Conservation (phyloP, 2,113 vertebrate species). For the Serinus canaria region DNA sequence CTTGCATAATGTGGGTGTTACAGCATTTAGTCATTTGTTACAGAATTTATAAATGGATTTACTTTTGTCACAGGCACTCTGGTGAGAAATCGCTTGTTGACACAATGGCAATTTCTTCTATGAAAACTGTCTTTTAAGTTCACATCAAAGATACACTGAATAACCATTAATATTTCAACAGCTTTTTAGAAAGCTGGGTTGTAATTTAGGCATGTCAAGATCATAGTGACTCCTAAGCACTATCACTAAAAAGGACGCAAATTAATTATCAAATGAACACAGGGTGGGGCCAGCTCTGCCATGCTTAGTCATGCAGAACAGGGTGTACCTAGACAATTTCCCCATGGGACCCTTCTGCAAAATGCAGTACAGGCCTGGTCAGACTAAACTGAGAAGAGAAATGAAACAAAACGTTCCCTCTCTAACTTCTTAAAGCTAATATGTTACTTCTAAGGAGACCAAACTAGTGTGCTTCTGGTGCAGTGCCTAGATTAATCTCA, state of each 20-base stretch:
- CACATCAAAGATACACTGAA: neutral
- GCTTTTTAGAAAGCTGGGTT: neutral
- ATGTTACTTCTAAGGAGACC: neutral
- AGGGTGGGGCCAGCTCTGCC: neutral
- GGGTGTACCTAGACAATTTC: neutral
- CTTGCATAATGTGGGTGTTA: neutral
- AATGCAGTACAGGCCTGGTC: neutral
- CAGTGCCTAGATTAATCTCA: neutral
- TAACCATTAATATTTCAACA: slow-evolving; percentile 2
- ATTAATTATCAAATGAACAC: neutral
- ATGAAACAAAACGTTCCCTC: neutral
- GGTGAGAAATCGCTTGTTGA: neutral
- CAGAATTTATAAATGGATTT: neutral
- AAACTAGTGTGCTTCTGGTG: neutral
- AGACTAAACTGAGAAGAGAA: neutral
- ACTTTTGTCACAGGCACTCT: neutral
- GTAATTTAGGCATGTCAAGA: neutral
- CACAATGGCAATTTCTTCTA: neutral
- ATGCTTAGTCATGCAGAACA: neutral
- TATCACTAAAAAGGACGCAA: neutral
- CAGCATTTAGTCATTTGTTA: neutral
- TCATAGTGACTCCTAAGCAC: neutral
- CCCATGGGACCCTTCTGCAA: neutral
- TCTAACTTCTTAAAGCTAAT: neutral
- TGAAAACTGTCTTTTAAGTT: neutral